phyloP scores from a whole-genome alignment of 2,113 vertebrate species.

The Oryctolagus cuniculus region mOryCun1.1 NC_091436.1:49021001-49021500 shows the following conservation, averaged over 20 bases:
- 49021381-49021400: background rate
- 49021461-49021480: background rate
- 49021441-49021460: background rate
- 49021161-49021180: constrained; percentile 52
- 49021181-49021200: background rate
- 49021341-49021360: background rate
- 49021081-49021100: constrained; percentile 12
- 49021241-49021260: constrained; percentile 63
- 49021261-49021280: background rate
- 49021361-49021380: background rate
- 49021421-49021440: constrained; percentile 5
- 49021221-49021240: constrained; percentile 55
- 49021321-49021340: background rate
- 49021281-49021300: constrained; percentile 2
- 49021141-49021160: constrained; percentile 40
- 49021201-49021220: constrained; percentile 67
- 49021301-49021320: background rate
- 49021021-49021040: constrained; percentile 42
- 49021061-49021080: background rate
- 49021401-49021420: background rate
- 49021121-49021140: constrained; percentile 68
- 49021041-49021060: constrained; percentile 10
- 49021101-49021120: background rate
- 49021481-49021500: background rate
- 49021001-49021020: constrained; percentile 3